A percentile compares a stretch with the other conserved stretches of the same genome.
Evolutionary conservation across 2,888 invertebrate genomes (phyloP).

Genomic region (Brachypalpus laphriformis): DNA sequence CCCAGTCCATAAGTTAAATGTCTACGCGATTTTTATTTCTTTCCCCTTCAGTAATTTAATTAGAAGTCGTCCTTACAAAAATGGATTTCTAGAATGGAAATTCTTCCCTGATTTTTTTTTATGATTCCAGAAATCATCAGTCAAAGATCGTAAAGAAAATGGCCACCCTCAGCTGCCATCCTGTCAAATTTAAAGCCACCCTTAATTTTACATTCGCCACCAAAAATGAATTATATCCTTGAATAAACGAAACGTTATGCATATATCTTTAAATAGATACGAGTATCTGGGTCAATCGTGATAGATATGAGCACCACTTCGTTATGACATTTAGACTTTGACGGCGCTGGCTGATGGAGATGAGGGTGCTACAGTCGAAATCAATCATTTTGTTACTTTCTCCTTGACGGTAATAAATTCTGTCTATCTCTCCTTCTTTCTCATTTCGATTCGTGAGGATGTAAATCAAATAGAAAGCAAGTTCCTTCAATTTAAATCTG

Average conservation of each 20-base stretch:
- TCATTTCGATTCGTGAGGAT: not conserved
- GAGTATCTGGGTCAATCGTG: constrained; percentile 34
- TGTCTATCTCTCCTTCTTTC: not conserved
- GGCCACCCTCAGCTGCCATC: not conserved
- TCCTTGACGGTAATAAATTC: constrained; percentile 9
- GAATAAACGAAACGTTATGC: constrained; percentile 1
- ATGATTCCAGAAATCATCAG: not conserved
- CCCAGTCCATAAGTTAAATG: constrained; percentile 21
- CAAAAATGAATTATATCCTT: constrained; percentile 15
- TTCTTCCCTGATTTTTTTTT: not conserved
- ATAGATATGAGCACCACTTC: constrained; percentile 32
- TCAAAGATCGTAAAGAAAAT: constrained; percentile 4
- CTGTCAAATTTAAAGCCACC: not conserved
- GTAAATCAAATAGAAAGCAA: constrained; percentile 17
- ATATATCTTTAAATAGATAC: not conserved
- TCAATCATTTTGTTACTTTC: constrained; percentile 33
- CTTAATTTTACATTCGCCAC: not conserved
- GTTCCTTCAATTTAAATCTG: constrained; percentile 33
- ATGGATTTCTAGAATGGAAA: not conserved
- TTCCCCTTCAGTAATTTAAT: constrained; percentile 20
- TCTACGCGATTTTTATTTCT: constrained; percentile 15
- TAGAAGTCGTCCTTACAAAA: not conserved
- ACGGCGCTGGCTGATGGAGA: not conserved
- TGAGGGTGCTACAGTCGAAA: constrained; percentile 2
- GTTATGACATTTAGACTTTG: constrained; percentile 30